These are phyloP conservation scores for Pandemis cinnamomeana DNA, from an alignment of 2,888 invertebrate species.

Conservation along the genomic window DNA sequence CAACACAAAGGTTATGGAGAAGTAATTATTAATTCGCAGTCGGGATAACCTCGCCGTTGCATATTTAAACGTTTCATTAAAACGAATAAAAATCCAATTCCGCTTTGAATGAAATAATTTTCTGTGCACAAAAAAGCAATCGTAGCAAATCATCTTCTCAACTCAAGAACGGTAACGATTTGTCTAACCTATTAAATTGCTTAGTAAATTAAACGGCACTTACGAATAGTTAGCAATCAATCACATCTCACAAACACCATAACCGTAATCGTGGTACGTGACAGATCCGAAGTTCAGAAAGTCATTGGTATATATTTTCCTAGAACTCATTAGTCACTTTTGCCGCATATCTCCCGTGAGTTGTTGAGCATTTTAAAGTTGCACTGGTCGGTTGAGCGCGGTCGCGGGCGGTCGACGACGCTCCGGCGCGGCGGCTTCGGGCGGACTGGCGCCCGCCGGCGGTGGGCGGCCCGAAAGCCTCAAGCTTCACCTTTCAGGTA, in stretches of 20 bases:
- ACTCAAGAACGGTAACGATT: not conserved
- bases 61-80: constrained; percentile 34
- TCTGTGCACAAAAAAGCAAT: constrained; percentile 3
- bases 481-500: constrained; percentile 61
- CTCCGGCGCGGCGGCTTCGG: constrained; percentile 54
- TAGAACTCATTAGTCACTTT: constrained; percentile 64
- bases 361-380: constrained; percentile 73
- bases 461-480: constrained; percentile 52
- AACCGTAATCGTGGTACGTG: constrained; percentile 45
- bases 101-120: not conserved
- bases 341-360: constrained; percentile 58
- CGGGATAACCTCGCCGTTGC: constrained; percentile 14
- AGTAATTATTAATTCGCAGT: constrained; percentile 26
- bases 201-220: constrained; percentile 48
- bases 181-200: not conserved
- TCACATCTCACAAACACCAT: constrained; percentile 77
- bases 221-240: constrained; percentile 60
- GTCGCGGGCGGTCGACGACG: constrained; percentile 52
- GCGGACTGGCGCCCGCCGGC: constrained; percentile 58
- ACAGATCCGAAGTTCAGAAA: constrained; percentile 66
- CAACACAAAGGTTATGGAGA: constrained; percentile 14
- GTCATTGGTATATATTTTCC: constrained; percentile 13
- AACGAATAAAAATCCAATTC: constrained; percentile 12
- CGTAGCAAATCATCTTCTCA: not conserved
- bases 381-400: constrained; percentile 52